Conservation (phyloP, 2,113 vertebrate genomes). For the Fulica atra region DNA sequence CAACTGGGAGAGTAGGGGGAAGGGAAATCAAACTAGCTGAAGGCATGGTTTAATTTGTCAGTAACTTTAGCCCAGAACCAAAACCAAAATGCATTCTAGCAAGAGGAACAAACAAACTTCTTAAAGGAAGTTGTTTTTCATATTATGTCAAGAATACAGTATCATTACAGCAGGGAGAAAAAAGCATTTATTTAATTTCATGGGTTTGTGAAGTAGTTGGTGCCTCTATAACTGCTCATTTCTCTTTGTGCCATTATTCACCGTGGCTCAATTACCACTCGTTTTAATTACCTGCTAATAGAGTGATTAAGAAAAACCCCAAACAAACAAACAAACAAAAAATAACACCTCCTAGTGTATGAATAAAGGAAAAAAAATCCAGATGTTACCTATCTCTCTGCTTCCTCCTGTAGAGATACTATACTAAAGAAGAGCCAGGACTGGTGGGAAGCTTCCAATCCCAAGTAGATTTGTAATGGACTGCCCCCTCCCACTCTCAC, state of each 20-base stretch:
- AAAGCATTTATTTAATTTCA: background rate
- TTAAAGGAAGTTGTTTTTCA: background rate
- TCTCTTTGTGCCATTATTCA: background rate
- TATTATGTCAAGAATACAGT: background rate
- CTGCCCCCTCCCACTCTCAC: too few species aligned
- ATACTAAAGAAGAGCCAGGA: background rate
- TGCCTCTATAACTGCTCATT: background rate
- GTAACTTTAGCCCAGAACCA: background rate
- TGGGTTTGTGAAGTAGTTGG: background rate
- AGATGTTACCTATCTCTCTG: background rate
- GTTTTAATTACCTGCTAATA: background rate
- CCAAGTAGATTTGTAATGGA: background rate
- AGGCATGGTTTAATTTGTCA: slow-evolving; percentile 31
- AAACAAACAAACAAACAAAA: too few species aligned
- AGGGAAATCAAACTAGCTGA: background rate
- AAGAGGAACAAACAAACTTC: background rate
- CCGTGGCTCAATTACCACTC: background rate
- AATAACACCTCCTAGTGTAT: background rate
- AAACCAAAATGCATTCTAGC: background rate
- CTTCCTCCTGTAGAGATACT: background rate
- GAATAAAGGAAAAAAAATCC: slow-evolving; percentile 44
- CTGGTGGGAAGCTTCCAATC: background rate
- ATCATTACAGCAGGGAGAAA: background rate
- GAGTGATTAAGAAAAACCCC: background rate
- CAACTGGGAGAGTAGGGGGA: rapidly evolving